These are phyloP conservation scores for Pogonocherus hispidulus DNA, from an alignment of 2,888 invertebrate genomes.

Conservation along the genomic window DNA sequence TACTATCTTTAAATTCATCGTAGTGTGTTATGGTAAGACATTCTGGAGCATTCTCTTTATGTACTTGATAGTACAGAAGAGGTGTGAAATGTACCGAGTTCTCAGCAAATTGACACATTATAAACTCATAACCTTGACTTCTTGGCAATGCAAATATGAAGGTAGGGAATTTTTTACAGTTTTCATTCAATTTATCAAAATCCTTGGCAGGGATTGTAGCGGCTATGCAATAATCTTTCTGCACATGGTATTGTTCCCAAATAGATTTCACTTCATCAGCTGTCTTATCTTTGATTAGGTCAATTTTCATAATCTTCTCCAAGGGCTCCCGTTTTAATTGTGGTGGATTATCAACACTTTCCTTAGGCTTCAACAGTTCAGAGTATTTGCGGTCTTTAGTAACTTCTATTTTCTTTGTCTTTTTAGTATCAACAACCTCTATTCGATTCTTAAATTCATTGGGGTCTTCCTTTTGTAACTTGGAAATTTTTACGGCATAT, in stretches of 20 bases:
- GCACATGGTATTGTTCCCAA: constrained; percentile 86
- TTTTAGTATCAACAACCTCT: constrained; percentile 70
- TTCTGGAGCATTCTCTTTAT: constrained; percentile 91
- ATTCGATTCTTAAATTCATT: constrained; percentile 80
- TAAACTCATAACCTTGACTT: constrained; percentile 88
- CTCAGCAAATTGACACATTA: constrained; percentile 81
- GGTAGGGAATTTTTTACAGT: constrained; percentile 75
- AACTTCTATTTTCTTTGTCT: constrained; percentile 66
- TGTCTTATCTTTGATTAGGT: constrained; percentile 79
- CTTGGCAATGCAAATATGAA: constrained; percentile 88
- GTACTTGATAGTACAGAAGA: constrained; percentile 86
- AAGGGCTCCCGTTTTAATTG: constrained; percentile 69
- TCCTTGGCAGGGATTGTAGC: constrained; percentile 77
- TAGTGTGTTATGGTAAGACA: constrained; percentile 86
- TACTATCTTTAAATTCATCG: constrained; percentile 78
- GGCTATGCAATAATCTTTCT: constrained; percentile 77
- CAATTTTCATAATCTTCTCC: constrained; percentile 82
- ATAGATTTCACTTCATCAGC: constrained; percentile 80
- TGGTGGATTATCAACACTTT: constrained; percentile 52
- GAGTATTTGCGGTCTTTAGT: constrained; percentile 72
- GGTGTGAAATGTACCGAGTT: constrained; percentile 88
- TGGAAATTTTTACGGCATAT: constrained; percentile 83
- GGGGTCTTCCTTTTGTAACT: constrained; percentile 81
- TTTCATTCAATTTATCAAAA: constrained; percentile 73
- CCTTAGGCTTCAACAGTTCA: constrained; percentile 77